Conservation (phyloP, 1,140 invertebrate species). For the Trichonephila clavipes region DNA sequence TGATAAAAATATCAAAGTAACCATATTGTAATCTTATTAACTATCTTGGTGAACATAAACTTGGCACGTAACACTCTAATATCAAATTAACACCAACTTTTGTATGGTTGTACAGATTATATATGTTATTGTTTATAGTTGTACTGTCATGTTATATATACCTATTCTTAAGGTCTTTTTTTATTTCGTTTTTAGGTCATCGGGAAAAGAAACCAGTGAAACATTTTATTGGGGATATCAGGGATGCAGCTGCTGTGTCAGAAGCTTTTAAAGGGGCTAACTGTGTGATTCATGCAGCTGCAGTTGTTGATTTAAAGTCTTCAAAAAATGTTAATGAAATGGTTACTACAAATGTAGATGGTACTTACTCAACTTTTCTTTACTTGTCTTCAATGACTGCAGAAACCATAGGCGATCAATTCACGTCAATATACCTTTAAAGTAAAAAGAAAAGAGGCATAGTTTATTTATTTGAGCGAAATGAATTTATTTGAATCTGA, state of each 20-base stretch:
- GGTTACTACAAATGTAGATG: slow-evolving; percentile 84
- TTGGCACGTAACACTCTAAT: no score
- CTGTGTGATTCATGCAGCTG: slow-evolving; percentile 86
- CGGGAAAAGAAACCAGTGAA: slow-evolving; percentile 80
- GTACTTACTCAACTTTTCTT: slow-evolving; percentile 79
- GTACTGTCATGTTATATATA: background rate
- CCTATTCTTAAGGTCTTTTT: background rate
- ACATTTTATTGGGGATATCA: slow-evolving; percentile 82
- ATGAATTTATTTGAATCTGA: no score
- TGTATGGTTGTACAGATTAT: no score
- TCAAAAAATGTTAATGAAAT: slow-evolving; percentile 83
- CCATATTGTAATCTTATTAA: no score
- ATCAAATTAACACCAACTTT: no score
- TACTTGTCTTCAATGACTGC: no score
- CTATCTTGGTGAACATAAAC: no score
- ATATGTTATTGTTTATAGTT: background rate
- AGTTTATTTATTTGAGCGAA: no score
- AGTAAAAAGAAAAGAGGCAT: no score
- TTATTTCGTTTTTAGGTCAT: slow-evolving; percentile 76
- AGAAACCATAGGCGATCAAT: no score
- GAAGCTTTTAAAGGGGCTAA: slow-evolving; percentile 82
- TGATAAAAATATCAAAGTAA: no score
- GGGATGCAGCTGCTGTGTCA: slow-evolving; percentile 76
- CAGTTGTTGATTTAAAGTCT: slow-evolving; percentile 84
- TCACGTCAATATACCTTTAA: no score